Evolutionary conservation across 2,797 vertebrate genomes (phyloP), one percentile per base, ranked within the genome.

Genomic region (Antennarius maculatus): DNA sequence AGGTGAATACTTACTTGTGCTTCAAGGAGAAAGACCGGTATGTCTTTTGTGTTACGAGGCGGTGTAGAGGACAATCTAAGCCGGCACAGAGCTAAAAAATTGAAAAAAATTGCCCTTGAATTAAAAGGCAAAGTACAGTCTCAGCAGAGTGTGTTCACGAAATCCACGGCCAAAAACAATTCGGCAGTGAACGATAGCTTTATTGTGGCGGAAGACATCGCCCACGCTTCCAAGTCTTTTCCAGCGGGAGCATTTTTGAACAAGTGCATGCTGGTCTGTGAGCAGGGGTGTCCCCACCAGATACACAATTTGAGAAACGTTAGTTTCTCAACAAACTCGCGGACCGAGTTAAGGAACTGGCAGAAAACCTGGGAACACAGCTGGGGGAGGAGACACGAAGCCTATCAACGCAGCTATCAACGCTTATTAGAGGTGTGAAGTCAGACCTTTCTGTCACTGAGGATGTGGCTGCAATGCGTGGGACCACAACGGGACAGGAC

Each of bases 191-290:
- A 23, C 1, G 23, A 23, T 1, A 43, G 3, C 42, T 42, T 42
- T 42, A 43, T 2, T 15, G 42, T 43, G 42, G 42, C 42, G 14
- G 42, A 43, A 43, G 42, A 43, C 14, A 43, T 43, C 14, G 39
- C 42, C 42, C 2, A 6, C 2, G 9, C 9, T 43, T 43, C 42
- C 3, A 43, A 15, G 42, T 3, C 10, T 72, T 74, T 85, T 81
- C 79, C 12, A 52, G 63, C 80, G 13, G 61, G 41, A 1, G 77
- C 17, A n/a, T 71, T 79, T 79, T 47, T 77, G 41, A 80, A 77
- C 61, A 43, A 46, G 50, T 75, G 79, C 49, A 71, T 82, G 76
- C 54, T 71, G 64, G 77, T 79, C 0, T 73, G 52, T 72, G 72
- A 29, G 75, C 70, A 82, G 73, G 68, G 81, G 55, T 83, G 67